Evolutionary conservation across 64 coral and sea anemone genomes (phyloP).

Genomic region (Montipora efflorescens): DNA sequence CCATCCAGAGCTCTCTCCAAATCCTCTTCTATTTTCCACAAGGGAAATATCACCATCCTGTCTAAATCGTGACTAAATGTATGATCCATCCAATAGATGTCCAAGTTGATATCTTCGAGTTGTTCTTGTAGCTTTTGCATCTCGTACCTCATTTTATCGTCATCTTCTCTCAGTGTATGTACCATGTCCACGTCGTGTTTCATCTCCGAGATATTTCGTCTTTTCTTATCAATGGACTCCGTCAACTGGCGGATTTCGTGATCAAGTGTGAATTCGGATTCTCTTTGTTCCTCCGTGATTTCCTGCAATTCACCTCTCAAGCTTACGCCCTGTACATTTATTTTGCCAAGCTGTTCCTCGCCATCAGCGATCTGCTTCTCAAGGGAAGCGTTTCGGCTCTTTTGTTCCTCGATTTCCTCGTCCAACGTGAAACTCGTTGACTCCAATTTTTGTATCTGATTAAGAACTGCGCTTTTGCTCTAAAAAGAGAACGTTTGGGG

Average conservation of each 20-base stretch:
- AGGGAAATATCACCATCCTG: constrained; percentile 30
- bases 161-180: neutral
- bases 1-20: constrained; percentile 6
- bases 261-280: neutral
- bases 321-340: neutral
- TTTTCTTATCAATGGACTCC: neutral
- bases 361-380: neutral
- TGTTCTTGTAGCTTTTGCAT: neutral
- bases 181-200: constrained; percentile 14
- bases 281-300: neutral
- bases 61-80: neutral
- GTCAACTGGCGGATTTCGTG: neutral
- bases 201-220: neutral
- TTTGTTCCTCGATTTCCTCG: constrained; percentile 42
- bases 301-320: neutral
- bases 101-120: neutral
- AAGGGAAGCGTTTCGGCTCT: neutral
- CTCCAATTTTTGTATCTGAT: neutral
- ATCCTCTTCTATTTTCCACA: constrained; percentile 33
- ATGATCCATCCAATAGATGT: neutral
- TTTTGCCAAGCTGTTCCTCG: neutral
- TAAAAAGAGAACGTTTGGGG: neutral
- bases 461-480: neutral
- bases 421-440: neutral
- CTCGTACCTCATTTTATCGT: neutral